These are phyloP conservation scores for Pterocles burchelli DNA, from an alignment of 2,113 vertebrate genomes.

Conservation along the genomic window DNA sequence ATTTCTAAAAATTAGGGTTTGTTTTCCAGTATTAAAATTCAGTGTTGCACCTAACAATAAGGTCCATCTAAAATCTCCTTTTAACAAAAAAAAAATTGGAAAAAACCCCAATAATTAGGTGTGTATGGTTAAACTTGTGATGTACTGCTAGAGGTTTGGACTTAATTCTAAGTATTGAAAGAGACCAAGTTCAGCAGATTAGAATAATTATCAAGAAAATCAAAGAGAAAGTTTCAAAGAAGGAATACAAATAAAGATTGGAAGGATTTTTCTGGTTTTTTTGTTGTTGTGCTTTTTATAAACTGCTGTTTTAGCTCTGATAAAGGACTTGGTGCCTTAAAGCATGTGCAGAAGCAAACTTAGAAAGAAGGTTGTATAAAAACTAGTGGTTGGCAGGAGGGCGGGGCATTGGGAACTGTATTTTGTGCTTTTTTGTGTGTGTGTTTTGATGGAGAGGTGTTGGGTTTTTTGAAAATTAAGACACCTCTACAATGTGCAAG, in stretches of 20 bases:
- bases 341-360: neutral
- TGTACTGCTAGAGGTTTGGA: neutral
- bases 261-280: neutral
- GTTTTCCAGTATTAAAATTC: neutral
- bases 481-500: neutral
- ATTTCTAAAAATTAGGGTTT: neutral
- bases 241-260: neutral
- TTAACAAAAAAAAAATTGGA: neutral
- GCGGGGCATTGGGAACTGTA: fast-evolving
- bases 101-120: neutral
- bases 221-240: neutral
- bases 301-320: neutral
- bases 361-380: neutral
- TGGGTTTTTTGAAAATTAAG: neutral
- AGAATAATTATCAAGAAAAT: neutral
- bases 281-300: neutral
- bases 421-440: neutral
- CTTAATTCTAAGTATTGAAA: neutral
- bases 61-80: neutral
- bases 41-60: neutral
- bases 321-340: neutral
- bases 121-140: neutral
- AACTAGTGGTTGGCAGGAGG: neutral
- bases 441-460: fast-evolving
- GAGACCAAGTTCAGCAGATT: neutral